Conservation (phyloP, 2,888 invertebrate genomes). For the Vanessa cardui region DNA sequence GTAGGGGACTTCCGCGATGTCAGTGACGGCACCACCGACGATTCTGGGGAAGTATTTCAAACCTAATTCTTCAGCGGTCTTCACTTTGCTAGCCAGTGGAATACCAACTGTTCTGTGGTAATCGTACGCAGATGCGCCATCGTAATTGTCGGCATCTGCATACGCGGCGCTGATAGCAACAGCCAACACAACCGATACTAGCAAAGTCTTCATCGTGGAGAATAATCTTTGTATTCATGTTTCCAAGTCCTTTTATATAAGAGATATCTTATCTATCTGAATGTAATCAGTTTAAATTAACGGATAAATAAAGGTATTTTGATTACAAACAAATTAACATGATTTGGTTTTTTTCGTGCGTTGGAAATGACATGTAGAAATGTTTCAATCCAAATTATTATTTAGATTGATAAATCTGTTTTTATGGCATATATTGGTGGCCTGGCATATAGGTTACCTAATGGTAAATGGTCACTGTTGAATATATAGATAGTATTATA, state of each 20-base stretch:
- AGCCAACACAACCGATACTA: constrained; percentile 42
- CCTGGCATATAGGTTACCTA: too few relatives aligned
- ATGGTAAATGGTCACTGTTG: too few relatives aligned
- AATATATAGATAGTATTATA: too few relatives aligned
- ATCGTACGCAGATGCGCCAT: constrained; percentile 46
- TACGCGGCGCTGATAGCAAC: constrained; percentile 44
- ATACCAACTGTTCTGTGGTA: constrained; percentile 60
- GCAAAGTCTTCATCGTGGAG: constrained; percentile 39
- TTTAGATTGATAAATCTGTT: too few relatives aligned
- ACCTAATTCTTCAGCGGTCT: constrained; percentile 46
- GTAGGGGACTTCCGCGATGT: constrained; percentile 56
- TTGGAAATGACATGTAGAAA: too few relatives aligned
- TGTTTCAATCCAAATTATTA: too few relatives aligned
- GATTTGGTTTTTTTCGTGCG: too few relatives aligned
- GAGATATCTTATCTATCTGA: not conserved
- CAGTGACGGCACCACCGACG: constrained; percentile 53
- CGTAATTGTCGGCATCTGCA: constrained; percentile 18
- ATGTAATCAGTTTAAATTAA: too few relatives aligned
- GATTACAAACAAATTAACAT: too few relatives aligned
- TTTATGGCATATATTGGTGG: too few relatives aligned
- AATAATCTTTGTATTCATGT: not conserved
- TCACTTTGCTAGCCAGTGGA: constrained; percentile 51
- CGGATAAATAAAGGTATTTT: too few relatives aligned
- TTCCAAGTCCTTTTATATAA: constrained; percentile 8
- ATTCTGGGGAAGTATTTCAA: constrained; percentile 44